Evolutionary conservation across 2,113 vertebrate genomes (phyloP).

Genomic region (Hippocampus abdominalis): DNA sequence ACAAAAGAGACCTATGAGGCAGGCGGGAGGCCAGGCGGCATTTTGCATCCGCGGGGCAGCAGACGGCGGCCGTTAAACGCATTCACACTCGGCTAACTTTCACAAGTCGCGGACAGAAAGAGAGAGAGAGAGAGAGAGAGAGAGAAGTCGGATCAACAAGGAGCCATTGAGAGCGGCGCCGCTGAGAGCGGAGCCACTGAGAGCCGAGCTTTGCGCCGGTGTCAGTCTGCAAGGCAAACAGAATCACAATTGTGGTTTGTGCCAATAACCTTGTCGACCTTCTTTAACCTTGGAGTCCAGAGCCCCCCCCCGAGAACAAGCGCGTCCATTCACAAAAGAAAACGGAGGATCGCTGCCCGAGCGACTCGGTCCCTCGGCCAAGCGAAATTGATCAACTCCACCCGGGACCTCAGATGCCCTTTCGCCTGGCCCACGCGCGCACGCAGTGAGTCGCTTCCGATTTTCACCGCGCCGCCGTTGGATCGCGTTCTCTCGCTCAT

Average conservation of each 20-base stretch:
- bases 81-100: slow-evolving; percentile 71
- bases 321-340: slow-evolving; percentile 55
- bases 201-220: slow-evolving; percentile 52
- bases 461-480: too few relatives aligned
- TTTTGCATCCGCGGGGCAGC: slow-evolving; percentile 30
- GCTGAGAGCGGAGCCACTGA: slow-evolving; percentile 65
- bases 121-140: slow-evolving; percentile 1
- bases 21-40: slow-evolving; percentile 36
- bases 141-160: slow-evolving; percentile 57
- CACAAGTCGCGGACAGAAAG: slow-evolving; percentile 46
- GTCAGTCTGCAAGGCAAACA: slow-evolving; percentile 56
- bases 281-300: slow-evolving; percentile 57
- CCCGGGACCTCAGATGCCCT: too few relatives aligned
- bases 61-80: slow-evolving; percentile 59
- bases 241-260: slow-evolving; percentile 66
- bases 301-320: slow-evolving; percentile 52
- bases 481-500: too few relatives aligned
- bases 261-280: slow-evolving; percentile 62
- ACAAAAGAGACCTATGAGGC: slow-evolving; percentile 14
- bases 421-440: too few relatives aligned
- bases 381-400: too few relatives aligned
- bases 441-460: too few relatives aligned
- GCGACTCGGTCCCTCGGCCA: background rate
- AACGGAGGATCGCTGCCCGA: background rate
- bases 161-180: slow-evolving; percentile 58